Conservation (phyloP, 2,797 vertebrate species). For the Nyctibius grandis region DNA sequence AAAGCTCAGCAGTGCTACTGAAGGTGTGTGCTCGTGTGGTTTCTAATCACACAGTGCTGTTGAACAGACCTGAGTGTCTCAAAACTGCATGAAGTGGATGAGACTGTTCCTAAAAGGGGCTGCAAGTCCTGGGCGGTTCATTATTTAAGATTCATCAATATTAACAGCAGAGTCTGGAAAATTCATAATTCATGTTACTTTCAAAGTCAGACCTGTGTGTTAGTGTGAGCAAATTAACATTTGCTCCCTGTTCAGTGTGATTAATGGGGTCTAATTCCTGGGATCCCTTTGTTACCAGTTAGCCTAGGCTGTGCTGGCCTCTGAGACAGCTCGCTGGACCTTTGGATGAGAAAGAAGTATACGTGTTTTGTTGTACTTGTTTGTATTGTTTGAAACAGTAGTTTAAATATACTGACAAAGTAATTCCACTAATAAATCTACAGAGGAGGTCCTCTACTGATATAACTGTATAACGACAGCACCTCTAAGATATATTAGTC, state of each 20-base stretch:
- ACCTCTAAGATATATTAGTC: neutral
- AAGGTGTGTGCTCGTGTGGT: neutral
- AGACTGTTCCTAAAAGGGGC: neutral
- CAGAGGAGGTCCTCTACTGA: neutral
- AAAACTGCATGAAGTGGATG: neutral
- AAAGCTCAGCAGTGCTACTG: neutral
- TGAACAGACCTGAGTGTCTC: neutral
- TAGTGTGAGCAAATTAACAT: neutral
- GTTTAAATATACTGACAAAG: neutral
- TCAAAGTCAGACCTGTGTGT: neutral
- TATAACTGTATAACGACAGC: neutral
- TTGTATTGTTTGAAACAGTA: neutral
- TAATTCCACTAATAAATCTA: neutral
- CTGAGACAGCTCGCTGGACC: neutral
- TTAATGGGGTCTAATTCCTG: neutral
- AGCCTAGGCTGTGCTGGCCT: neutral
- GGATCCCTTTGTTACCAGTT: neutral
- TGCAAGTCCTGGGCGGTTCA: neutral
- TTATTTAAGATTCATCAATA: neutral
- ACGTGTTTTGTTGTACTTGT: accelerated
- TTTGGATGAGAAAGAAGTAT: neutral
- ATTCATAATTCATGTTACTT: neutral
- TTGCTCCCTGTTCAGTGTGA: neutral
- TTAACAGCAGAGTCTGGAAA: neutral
- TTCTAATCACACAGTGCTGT: neutral